Conservation (phyloP, 1,140 invertebrate genomes). For the Neomicropteryx cornuta region DNA sequence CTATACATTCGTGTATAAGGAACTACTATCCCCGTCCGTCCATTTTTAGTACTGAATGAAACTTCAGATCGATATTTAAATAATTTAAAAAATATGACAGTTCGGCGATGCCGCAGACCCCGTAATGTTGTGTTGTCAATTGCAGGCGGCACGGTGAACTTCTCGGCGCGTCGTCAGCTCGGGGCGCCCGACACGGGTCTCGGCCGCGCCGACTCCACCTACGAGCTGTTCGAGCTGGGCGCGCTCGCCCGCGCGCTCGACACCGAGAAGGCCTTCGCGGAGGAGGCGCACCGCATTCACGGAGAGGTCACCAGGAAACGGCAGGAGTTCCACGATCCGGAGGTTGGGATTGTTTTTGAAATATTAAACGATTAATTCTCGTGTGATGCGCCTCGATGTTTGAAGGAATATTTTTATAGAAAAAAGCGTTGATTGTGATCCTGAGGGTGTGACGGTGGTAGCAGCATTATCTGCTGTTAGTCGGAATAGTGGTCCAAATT, state of each 20-base stretch:
- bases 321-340: slow-evolving; percentile 47
- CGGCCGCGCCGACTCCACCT: slow-evolving; percentile 19
- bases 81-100: neutral
- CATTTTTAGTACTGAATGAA: neutral
- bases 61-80: neutral
- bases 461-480: neutral
- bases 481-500: too few species aligned
- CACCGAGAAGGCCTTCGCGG: slow-evolving; percentile 56
- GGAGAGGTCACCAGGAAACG: slow-evolving; percentile 34
- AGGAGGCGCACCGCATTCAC: slow-evolving; percentile 57
- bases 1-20: slow-evolving; percentile 6
- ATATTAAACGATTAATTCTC: neutral
- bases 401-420: neutral
- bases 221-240: slow-evolving; percentile 45
- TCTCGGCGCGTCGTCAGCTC: slow-evolving; percentile 14
- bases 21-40: neutral
- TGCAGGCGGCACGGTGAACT: slow-evolving; percentile 36
- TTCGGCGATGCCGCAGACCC: neutral
- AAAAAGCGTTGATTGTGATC: too few species aligned
- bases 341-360: slow-evolving; percentile 26
- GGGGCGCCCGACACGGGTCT: slow-evolving; percentile 19
- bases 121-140: neutral
- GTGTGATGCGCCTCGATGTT: neutral
- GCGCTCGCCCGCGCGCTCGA: slow-evolving; percentile 65
- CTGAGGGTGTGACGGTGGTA: too few species aligned